These are phyloP conservation scores for Cyprinus carpio DNA, from an alignment of 2,113 vertebrate species.

Conservation along the genomic window DNA sequence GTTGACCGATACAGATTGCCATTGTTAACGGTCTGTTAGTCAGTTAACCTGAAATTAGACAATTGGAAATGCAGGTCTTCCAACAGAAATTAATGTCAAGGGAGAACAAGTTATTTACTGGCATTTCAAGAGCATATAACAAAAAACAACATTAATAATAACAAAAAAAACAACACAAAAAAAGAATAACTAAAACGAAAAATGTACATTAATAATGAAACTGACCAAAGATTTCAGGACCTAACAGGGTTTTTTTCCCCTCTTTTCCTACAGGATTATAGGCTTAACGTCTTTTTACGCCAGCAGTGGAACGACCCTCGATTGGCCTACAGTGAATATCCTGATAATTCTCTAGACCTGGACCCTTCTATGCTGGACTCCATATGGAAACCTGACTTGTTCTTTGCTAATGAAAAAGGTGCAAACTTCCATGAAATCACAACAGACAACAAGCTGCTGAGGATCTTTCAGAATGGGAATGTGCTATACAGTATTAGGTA, in stretches of 20 bases:
- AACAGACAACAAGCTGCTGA: constrained; percentile 91
- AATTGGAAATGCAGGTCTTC: background rate
- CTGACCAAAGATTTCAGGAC: background rate
- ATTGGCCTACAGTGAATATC: constrained; percentile 88
- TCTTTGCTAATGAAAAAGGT: constrained; percentile 93
- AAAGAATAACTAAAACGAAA: too few relatives aligned
- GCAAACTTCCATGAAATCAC: constrained; percentile 94
- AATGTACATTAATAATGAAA: background rate
- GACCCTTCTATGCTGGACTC: constrained; percentile 94
- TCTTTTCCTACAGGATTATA: constrained; percentile 81
- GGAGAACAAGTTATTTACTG: constrained; percentile 21
- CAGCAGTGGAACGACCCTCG: constrained; percentile 94
- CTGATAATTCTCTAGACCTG: constrained; percentile 87
- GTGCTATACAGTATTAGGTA: constrained; percentile 95
- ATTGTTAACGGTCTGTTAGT: constrained; percentile 19
- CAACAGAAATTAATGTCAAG: constrained; percentile 4
- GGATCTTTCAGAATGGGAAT: constrained; percentile 91
- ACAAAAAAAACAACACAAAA: too few relatives aligned
- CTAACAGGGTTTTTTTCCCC: background rate
- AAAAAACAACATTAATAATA: too few relatives aligned
- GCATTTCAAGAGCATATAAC: background rate
- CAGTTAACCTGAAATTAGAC: background rate
- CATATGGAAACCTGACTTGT: constrained; percentile 94
- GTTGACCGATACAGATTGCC: constrained; percentile 17
- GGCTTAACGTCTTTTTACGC: constrained; percentile 89